phyloP scores from a whole-genome alignment of 2,797 vertebrate species.

The Falco biarmicus region DNA sequence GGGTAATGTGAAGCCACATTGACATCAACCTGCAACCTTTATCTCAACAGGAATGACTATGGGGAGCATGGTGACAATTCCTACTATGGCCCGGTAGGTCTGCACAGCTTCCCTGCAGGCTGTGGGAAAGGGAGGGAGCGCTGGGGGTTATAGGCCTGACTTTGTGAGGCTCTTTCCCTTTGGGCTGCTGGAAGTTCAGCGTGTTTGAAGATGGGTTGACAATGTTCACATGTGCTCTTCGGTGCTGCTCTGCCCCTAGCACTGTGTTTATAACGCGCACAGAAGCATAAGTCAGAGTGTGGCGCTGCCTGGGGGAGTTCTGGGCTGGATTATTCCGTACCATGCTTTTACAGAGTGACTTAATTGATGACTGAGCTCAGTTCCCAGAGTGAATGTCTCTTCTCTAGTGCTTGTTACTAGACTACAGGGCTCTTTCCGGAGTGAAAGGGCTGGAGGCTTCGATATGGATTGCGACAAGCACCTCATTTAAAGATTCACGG shows the following conservation, averaged over 20 bases:
- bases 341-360: neutral
- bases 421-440: neutral
- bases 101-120: neutral
- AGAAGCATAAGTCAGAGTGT: neutral
- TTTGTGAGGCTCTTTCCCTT: neutral
- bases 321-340: neutral
- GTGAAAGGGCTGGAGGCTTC: neutral
- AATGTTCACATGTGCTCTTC: neutral
- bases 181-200: neutral
- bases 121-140: neutral
- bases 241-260: neutral
- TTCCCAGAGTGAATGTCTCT: neutral
- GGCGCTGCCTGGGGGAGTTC: neutral
- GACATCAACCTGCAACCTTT: neutral
- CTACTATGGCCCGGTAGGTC: constrained; percentile 78
- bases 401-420: neutral
- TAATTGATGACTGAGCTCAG: neutral
- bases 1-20: neutral
- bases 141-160: neutral
- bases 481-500: neutral
- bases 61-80: constrained; percentile 77
- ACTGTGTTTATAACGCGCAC: neutral
- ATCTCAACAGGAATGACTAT: constrained; percentile 77
- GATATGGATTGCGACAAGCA: rapidly evolving
- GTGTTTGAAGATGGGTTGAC: neutral